Percentiles rank a stretch among this genome's conserved stretches.
Evolutionary conservation across 2,888 invertebrate genomes (phyloP).

Genomic region (Petrolisthes manimaculis): DNA sequence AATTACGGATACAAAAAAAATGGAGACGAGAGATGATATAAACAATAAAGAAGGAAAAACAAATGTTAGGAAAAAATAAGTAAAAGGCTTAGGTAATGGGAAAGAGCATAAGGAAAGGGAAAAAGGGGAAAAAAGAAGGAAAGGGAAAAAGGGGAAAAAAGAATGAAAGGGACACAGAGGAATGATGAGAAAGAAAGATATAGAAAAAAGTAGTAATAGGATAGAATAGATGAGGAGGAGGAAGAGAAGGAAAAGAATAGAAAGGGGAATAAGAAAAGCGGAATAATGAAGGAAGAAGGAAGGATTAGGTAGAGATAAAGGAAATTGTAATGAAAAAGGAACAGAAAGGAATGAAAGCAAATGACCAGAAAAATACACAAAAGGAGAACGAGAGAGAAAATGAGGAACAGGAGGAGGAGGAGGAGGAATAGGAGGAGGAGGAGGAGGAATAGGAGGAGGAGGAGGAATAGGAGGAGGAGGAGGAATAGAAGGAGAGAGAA

Average conservation of each 20-base stretch:
- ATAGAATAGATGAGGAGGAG: neutral
- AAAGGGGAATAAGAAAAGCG: neutral
- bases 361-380: neutral
- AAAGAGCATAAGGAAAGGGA: neutral
- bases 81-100: neutral
- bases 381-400: neutral
- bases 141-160: neutral
- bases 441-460: neutral
- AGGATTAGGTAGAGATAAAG: neutral
- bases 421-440: neutral
- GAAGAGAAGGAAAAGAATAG: neutral
- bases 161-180: neutral
- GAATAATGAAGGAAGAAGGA: neutral
- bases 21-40: too few species aligned
- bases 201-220: neutral
- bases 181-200: neutral
- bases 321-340: neutral
- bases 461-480: neutral
- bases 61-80: neutral
- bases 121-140: neutral
- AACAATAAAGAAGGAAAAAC: neutral
- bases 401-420: neutral
- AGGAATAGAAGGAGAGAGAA: neutral
- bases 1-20: too few species aligned
- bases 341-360: neutral